Conservation (phyloP, 1,140 invertebrate genomes). For the Drosophila hydei region DNA sequence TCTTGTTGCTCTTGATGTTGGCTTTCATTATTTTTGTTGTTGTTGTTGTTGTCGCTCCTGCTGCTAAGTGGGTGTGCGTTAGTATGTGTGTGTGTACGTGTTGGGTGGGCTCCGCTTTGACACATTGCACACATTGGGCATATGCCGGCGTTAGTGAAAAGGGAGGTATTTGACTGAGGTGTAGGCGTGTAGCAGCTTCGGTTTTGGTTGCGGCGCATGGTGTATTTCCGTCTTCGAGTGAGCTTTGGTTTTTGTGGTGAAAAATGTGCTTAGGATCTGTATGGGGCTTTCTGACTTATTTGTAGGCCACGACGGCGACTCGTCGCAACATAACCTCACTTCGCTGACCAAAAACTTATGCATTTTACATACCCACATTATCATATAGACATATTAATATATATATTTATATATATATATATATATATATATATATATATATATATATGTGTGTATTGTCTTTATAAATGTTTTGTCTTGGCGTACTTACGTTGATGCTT, state of each 20-base stretch:
- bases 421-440: neutral
- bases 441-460: neutral
- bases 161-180: neutral
- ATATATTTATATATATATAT: neutral
- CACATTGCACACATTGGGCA: constrained; percentile 54
- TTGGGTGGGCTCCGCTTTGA: constrained; percentile 51
- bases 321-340: constrained; percentile 72
- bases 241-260: constrained; percentile 54
- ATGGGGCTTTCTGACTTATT: constrained; percentile 47
- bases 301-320: constrained; percentile 51
- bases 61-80: constrained; percentile 44
- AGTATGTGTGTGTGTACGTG: constrained; percentile 20
- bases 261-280: constrained; percentile 55
- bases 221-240: constrained; percentile 20
- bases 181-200: constrained; percentile 19
- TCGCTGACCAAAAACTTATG: constrained; percentile 46
- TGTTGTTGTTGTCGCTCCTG: constrained; percentile 13
- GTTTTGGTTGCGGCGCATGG: constrained; percentile 39
- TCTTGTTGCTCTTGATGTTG: constrained; percentile 68
- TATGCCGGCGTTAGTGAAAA: constrained; percentile 20
- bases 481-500: constrained; percentile 97
- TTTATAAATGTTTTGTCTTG: neutral
- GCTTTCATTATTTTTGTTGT: constrained; percentile 34
- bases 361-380: constrained; percentile 32
- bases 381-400: too few species aligned